Evolutionary conservation across 2,888 invertebrate species (phyloP), one percentile per base, ranked within the genome.

Genomic region (Catocala fraxini): DNA sequence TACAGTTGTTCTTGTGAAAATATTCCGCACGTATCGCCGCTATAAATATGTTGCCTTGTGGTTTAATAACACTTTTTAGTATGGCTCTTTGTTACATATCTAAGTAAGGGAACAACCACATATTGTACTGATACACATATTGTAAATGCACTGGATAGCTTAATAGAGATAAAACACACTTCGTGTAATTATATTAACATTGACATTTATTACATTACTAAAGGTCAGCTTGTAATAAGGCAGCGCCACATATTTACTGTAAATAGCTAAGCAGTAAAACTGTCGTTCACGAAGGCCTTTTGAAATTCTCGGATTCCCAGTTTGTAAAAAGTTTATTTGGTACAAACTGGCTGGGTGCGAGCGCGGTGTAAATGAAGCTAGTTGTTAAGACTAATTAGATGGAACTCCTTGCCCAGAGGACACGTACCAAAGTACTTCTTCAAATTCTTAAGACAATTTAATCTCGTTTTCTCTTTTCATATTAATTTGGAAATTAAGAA

Each of bases 1-100:
- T 87, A 74, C 77, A 74, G 75, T 75, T 68, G 75, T 63, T 72
- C 75, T 76, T 65, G 65, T 71, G 70, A 70, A 81, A 73, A 79
- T 81, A 79, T 82, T 73, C 73, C 63, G 66, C 61, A 65, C 55
- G 63, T 61, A 67, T 65, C 49, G 56, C 48, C 13, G 68, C 70
- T 71, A 79, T 68, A 77, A 6, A 39, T 75, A 76, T 72, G 49
- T 51, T 55, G 62, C 54, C 56, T 49, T 59, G 42, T 64, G 35
- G 11, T 48, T 11, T 58, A 47, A 43, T 46, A n/a, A 13, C 13
- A 41, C 25, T 34, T 12, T 65, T 45, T 45, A 12, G 34, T 45
- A 13, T 45, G 25, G 34, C 34, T 13, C 10, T 11, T 34, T 45
- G 34, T 54, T 35, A 42, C 42, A 53, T 51, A 25, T 12, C 12